Base-by-base conservation (phyloP, 1,140 invertebrate species). In the Drosophila sproati region DNA sequence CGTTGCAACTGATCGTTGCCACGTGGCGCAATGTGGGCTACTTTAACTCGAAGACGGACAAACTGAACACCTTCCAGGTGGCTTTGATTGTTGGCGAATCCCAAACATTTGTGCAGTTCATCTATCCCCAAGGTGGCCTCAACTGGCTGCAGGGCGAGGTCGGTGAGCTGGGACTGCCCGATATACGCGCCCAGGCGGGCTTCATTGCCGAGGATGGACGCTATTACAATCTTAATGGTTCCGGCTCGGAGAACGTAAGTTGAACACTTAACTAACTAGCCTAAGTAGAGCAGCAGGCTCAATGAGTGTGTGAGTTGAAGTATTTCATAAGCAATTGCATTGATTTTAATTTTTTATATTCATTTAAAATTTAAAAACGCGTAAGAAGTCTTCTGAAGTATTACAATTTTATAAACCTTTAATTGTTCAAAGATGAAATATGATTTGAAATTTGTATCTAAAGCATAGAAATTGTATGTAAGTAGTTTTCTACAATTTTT, bases 151-250 rank as follows among this genome's bases (percentile, higher is more conserved):
- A 97, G 92, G 96, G 96, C 48, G 94, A 94, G 63, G 94, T 94
- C 3, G 94, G 94, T 39, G 94, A 95, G 73, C 92, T 93, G 3
- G 95, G 95, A 29, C 77, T 96, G 3, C 96, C 96, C 2, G 97
- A 99, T 91, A 97, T 97, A 0, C 96, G 96, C 73, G 98, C 97
- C 10, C 98, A 99, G 93, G 97, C 96, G 59, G 98, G 97, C n/a
- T 96, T 99, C 77, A 95, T 98, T 68, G 95, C 96, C 12, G 95
- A 95, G 45, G 96, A 98, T 91, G 96, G 96, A 45, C 94, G 95
- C 75, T 93, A 95, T 31, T 95, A 95, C 79, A 94, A 94, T 4
- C 93, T 99, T 1, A 95, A 95, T 64, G 96, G 96, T 34, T 98
- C 98, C 20, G 98, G 98, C 39, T 97, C 96, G 12, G 96, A 98